Evolutionary conservation across 2,113 vertebrate genomes (phyloP), one percentile per base, ranked within the genome.

Genomic region (Tylochromis polylepis): DNA sequence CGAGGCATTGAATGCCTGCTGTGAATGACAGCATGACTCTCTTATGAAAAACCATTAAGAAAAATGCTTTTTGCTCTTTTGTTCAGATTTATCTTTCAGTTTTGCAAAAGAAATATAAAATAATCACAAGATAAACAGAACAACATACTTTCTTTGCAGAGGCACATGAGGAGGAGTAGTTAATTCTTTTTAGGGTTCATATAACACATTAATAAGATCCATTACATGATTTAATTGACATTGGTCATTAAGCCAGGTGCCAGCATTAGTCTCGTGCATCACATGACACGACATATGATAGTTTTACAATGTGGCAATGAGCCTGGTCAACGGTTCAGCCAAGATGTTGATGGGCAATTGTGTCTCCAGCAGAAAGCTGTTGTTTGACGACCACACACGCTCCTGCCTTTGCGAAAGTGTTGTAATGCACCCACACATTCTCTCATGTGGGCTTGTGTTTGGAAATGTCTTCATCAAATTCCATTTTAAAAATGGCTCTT

Each of bases 161-260:
- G 8, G 59, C 56, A n/a, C 57, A 41, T n/a, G 16, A 41, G 18
- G 27, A 79, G 18, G 51, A 20, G 24, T 43, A 55, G 31, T 14
- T 79, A 24, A 56, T 75, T 24, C 62, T 84, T 75, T 65, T 65
- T 29, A 12, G 57, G 85, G 81, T 87, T 94, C 91, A 90, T 87
- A 31, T 92, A 78, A 93, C 92, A 83, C 22, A 75, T 87, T 81
- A 79, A 89, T 77, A 79, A 88, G 91, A 94, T 95, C 92, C 79
- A 87, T 89, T 92, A 87, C 92, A 85, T 85, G 43, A 89, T 91
- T 92, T 89, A 90, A 94, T 93, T 90, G 87, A 59, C 88, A 90
- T 80, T 82, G 65, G 89, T 92, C 85, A 85, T 82, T 85, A 65
- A 87, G 87, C 49, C 80, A 89, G 92, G 91, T 92, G 89, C 93